These are phyloP conservation scores for Oreohelix idahoensis DNA, from an alignment of 1,140 invertebrate species.

Conservation along the genomic window DNA sequence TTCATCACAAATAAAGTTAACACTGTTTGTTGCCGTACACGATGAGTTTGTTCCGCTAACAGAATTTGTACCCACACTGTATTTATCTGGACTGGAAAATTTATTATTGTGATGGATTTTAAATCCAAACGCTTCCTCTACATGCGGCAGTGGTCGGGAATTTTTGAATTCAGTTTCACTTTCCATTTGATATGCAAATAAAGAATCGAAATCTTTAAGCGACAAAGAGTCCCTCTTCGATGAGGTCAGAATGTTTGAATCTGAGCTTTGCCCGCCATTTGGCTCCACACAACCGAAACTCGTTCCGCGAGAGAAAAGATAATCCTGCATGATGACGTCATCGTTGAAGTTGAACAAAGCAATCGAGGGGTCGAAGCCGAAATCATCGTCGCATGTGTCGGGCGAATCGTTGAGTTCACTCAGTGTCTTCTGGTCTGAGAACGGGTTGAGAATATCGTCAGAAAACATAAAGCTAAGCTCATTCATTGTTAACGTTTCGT, in stretches of 20 bases:
- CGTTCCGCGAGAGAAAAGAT: constrained; percentile 27
- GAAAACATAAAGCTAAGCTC: constrained; percentile 12
- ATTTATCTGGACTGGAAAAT: not conserved
- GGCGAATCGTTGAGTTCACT: constrained; percentile 25
- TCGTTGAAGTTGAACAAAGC: constrained; percentile 40
- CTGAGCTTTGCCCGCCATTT: not conserved
- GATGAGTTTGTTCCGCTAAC: not conserved
- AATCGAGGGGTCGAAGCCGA: constrained; percentile 4
- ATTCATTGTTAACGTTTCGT: constrained; percentile 3
- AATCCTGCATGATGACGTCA: constrained; percentile 31
- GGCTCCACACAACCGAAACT: constrained; percentile 11
- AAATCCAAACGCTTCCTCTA: constrained; percentile 35
- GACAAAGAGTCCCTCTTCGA: too few relatives aligned
- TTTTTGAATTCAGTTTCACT: not conserved
- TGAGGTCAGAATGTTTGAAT: not conserved
- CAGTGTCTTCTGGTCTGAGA: constrained; percentile 36
- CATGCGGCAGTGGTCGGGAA: constrained; percentile 19
- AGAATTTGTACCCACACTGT: not conserved
- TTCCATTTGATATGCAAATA: not conserved
- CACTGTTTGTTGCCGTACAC: not conserved
- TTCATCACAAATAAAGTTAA: not conserved
- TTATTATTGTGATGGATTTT: not conserved
- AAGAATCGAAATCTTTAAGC: constrained; percentile 9
- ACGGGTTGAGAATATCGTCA: constrained; percentile 27
- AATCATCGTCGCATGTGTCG: not conserved